Evolutionary conservation across 2,888 invertebrate species (phyloP).

Genomic region (Halocaridina rubra): DNA sequence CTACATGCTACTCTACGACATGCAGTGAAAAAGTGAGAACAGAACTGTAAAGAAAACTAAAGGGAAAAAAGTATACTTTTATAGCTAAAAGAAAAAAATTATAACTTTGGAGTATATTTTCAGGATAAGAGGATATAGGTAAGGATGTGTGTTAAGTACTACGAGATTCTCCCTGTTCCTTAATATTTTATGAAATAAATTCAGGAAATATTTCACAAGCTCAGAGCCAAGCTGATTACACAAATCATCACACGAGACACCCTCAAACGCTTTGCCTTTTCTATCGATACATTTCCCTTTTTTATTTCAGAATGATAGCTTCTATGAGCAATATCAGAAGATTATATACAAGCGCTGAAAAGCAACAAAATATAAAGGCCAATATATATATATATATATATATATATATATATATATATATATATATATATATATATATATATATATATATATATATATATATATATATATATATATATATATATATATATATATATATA

Average conservation of each 20-base stretch:
- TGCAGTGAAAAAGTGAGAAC: constrained; percentile 33
- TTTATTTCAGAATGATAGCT: not conserved
- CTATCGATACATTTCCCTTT: not conserved
- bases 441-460: too few species aligned
- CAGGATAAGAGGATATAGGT: constrained; percentile 27
- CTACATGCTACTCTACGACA: constrained; percentile 50
- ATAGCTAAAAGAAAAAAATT: constrained; percentile 66
- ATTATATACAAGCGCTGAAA: not conserved
- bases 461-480: too few species aligned
- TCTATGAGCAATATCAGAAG: not conserved
- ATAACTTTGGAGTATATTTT: constrained; percentile 8
- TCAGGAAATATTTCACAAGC: too few species aligned
- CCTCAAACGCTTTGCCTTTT: constrained; percentile 39
- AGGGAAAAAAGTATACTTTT: constrained; percentile 33
- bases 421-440: too few species aligned
- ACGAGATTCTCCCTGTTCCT: constrained; percentile 74
- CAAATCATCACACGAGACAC: constrained; percentile 28
- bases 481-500: too few species aligned
- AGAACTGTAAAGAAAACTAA: constrained; percentile 38
- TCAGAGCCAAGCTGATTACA: constrained; percentile 22
- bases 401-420: too few species aligned
- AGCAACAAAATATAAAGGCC: not conserved
- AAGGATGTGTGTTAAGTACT: constrained; percentile 43
- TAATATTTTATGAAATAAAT: too few species aligned
- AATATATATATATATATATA: too few species aligned